Conservation (phyloP, 2,797 vertebrate genomes). For the Sebastes itinus region DNA sequence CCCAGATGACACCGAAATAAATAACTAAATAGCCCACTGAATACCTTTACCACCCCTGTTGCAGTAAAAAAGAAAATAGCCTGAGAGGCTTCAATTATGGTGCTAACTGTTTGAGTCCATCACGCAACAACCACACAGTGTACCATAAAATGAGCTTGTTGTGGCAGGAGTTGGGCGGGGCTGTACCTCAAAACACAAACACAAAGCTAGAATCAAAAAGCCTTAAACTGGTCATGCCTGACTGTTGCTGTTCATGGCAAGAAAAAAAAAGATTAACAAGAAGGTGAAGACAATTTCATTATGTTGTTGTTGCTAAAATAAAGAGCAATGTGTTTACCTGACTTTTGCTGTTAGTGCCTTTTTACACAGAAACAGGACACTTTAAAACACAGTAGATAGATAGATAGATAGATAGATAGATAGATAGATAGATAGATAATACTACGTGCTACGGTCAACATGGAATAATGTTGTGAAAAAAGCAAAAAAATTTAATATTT, state of each 20-base stretch:
- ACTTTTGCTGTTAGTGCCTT: conserved; percentile 28
- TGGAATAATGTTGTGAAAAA: background rate
- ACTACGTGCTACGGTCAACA: no score
- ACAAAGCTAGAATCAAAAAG: conserved; percentile 78
- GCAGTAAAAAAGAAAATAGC: conserved; percentile 54
- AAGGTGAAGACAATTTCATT: conserved; percentile 67
- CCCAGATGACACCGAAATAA: conserved; percentile 46
- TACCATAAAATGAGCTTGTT: conserved; percentile 57
- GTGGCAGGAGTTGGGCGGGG: conserved; percentile 63
- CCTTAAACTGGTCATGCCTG: conserved; percentile 82
- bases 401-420: background rate
- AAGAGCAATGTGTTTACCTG: conserved; percentile 82
- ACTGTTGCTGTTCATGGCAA: conserved; percentile 80
- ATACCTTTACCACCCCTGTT: conserved; percentile 52
- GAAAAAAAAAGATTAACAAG: conserved; percentile 43
- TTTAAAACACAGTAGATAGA: background rate
- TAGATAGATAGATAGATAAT: no score
- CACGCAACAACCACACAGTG: conserved; percentile 43
- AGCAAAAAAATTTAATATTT: no score
- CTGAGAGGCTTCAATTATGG: conserved; percentile 62
- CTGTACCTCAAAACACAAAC: conserved; percentile 76
- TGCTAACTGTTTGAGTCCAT: conserved; percentile 75
- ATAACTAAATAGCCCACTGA: conserved; percentile 34
- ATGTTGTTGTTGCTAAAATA: conserved; percentile 81
- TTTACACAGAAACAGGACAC: background rate